Conservation (phyloP, 2,113 vertebrate genomes). For the Colaptes auratus region DNA sequence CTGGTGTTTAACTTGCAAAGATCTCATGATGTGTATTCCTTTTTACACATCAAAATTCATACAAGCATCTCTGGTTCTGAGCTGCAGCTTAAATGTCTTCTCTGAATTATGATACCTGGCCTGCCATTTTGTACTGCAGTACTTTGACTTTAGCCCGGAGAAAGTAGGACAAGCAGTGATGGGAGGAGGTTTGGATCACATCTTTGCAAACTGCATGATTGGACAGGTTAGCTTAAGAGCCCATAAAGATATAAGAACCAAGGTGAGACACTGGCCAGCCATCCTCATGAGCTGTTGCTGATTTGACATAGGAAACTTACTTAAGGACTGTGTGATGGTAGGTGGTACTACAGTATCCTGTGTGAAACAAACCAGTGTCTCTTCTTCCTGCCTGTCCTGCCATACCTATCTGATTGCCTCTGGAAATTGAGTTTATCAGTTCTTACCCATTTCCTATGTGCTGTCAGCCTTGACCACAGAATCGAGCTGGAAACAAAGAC, state of each 20-base stretch:
- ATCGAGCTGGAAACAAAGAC: not conserved
- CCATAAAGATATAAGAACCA: not conserved
- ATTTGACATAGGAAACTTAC: not conserved
- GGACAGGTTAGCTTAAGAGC: not conserved
- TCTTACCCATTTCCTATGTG: not conserved
- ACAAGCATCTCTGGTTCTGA: not conserved
- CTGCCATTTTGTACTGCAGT: not conserved
- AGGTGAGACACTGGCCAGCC: not conserved
- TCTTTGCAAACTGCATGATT: not conserved
- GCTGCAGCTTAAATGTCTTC: not conserved
- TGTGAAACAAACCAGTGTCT: not conserved
- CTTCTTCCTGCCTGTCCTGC: not conserved
- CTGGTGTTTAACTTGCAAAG: not conserved
- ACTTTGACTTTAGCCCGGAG: not conserved
- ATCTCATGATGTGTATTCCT: not conserved
- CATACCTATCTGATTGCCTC: not conserved
- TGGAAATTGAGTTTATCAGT: not conserved
- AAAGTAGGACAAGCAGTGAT: not conserved
- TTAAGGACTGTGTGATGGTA: not conserved
- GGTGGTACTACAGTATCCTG: accelerated
- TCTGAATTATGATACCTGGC: not conserved
- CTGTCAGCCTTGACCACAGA: not conserved
- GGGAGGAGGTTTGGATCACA: not conserved
- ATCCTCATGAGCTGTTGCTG: not conserved
- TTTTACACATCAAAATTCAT: not conserved